Evolutionary conservation across 2,888 invertebrate species (phyloP), one percentile per base, ranked within the genome.

Genomic region (Drosophila mercatorum): DNA sequence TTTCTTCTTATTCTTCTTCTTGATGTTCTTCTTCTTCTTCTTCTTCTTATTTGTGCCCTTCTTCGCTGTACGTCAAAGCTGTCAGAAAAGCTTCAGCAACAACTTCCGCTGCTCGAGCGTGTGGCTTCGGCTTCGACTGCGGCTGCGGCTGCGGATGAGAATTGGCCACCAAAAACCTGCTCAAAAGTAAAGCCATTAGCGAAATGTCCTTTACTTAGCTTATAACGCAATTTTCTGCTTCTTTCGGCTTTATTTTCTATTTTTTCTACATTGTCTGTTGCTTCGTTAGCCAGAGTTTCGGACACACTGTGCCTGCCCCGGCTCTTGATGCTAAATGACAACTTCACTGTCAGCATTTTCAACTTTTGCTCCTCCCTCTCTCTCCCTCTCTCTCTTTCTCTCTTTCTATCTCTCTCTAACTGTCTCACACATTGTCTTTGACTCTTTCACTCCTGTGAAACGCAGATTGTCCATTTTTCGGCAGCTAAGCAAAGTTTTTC

Each of bases 151-250:
- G 28, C 38, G 41, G 28, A 53, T 51, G 68, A 51, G 80, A 64
- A 72, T 74, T 68, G 68, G 62, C 58, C 26, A 46, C 51, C 52
- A 28, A 65, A 51, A 77, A 78, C 73, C 80, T 76, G 81, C 80
- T 83, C 80, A 80, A 88, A 85, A 85, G 85, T 88, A 83, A 85
- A 85, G 88, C 85, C 85, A 85, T 85, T 85, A 85, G 87, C 83
- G 85, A 86, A 83, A 85, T 85, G 85, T 85, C 85, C 87, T 81
- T 85, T 86, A 81, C 83, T 88, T 83, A 83, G 86, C 88, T 88
- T 83, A 83, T 85, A 85, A 85, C 81, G 83, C 88, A 85, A 85
- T 85, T 85, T 86, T 75, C 81, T 57, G 86, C 75, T 77, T 64
- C 77, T 84, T 80, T 68, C 56, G 55, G 41, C 26, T 40, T 51